Percentiles rank a stretch among this genome's conserved stretches.
phyloP scores from a whole-genome alignment of 1,140 invertebrate genomes.

The Euwallacea similis region DNA sequence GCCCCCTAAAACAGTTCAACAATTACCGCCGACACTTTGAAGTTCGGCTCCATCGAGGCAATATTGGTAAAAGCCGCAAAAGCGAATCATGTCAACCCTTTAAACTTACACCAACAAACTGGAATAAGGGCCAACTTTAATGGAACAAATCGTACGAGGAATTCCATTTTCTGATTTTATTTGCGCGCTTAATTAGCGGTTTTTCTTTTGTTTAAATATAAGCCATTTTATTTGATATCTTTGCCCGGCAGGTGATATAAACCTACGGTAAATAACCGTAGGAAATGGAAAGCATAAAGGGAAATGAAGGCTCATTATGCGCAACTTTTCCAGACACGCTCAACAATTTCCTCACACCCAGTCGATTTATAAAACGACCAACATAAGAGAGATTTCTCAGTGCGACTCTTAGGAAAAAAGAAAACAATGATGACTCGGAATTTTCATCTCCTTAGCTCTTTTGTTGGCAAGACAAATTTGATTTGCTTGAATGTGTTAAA shows the following conservation, averaged over 20 bases:
- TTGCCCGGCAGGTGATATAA: slow-evolving; percentile 6
- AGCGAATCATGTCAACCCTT: slow-evolving; percentile 20
- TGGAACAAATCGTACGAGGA: not conserved
- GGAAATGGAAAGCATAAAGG: slow-evolving; percentile 34
- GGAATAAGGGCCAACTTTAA: slow-evolving; percentile 14
- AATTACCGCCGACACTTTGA: slow-evolving; percentile 6
- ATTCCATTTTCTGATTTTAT: slow-evolving; percentile 2
- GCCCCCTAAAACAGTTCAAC: not conserved
- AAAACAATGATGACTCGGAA: not conserved
- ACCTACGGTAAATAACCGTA: slow-evolving; percentile 32
- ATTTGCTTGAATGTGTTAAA: slow-evolving; percentile 12
- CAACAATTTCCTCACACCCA: slow-evolving; percentile 33
- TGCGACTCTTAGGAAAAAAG: slow-evolving; percentile 1
- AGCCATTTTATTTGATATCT: too few species aligned
- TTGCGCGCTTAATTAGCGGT: not conserved
- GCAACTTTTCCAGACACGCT: slow-evolving; percentile 30
- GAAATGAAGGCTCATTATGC: slow-evolving; percentile 39
- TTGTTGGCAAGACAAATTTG: slow-evolving; percentile 5
- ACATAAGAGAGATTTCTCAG: slow-evolving; percentile 22
- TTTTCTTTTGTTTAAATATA: too few species aligned
- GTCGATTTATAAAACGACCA: slow-evolving; percentile 35
- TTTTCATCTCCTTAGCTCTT: not conserved
- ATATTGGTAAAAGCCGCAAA: slow-evolving; percentile 21
- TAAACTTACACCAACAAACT: slow-evolving; percentile 8
- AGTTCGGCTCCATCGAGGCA: not conserved